phyloP scores from a whole-genome alignment of 2,888 invertebrate genomes.

The Caenorhabditis wallacei region DNA sequence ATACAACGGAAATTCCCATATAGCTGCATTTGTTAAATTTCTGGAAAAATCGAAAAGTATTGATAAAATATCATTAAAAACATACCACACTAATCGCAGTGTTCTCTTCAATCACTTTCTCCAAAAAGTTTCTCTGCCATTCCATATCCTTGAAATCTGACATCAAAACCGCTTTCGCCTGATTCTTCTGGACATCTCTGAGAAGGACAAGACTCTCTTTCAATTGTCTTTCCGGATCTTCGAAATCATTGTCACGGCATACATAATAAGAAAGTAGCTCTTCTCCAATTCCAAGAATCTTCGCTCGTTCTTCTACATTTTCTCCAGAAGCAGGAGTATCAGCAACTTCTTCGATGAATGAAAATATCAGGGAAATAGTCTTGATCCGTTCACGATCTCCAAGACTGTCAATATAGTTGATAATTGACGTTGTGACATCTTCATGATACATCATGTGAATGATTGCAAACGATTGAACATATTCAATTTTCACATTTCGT shows the following conservation, averaged over 20 bases:
- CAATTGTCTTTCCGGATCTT: slow-evolving; percentile 31
- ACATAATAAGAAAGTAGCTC: slow-evolving; percentile 51
- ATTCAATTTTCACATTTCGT: slow-evolving; percentile 31
- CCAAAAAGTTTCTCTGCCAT: slow-evolving; percentile 35
- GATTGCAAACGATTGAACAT: slow-evolving; percentile 40
- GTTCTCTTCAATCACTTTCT: slow-evolving; percentile 21
- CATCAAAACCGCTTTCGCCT: slow-evolving; percentile 24
- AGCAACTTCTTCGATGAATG: slow-evolving; percentile 54
- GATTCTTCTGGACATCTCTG: slow-evolving; percentile 43
- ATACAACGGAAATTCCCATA: slow-evolving; percentile 36
- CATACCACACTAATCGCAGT: slow-evolving; percentile 24
- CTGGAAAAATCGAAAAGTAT: slow-evolving; percentile 13
- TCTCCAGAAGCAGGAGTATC: slow-evolving; percentile 42
- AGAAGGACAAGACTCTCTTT: slow-evolving; percentile 42
- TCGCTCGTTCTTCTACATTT: slow-evolving; percentile 21
- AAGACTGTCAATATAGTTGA: slow-evolving; percentile 56
- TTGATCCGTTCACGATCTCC: slow-evolving; percentile 41
- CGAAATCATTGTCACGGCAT: slow-evolving; percentile 41
- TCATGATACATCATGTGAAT: slow-evolving; percentile 59
- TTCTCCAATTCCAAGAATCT: slow-evolving; percentile 50
- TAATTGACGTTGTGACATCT: slow-evolving; percentile 46
- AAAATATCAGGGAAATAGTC: slow-evolving; percentile 42
- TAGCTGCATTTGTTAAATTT: slow-evolving; percentile 51
- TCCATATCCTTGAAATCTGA: slow-evolving; percentile 46
- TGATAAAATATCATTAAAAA: not conserved